These are phyloP conservation scores for Dendrophyllia cribrosa DNA, from an alignment of 64 coral and sea anemone species.

Conservation along the genomic window DNA sequence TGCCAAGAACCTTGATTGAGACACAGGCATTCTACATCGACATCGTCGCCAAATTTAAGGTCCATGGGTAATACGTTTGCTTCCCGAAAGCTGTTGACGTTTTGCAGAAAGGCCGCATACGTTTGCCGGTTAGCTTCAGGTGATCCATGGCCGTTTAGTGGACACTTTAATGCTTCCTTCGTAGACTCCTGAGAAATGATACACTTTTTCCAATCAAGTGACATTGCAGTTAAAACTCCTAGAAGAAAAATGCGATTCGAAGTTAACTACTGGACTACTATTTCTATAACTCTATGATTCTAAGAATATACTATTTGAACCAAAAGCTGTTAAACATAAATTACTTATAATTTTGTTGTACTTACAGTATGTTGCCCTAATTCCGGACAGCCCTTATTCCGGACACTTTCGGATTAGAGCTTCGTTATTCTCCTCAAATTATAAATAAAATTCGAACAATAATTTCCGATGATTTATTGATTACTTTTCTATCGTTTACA, in stretches of 20 bases:
- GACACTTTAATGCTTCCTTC: constrained; percentile 59
- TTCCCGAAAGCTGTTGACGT: constrained; percentile 56
- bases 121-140: constrained; percentile 30
- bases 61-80: constrained; percentile 10
- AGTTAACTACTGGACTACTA: not conserved
- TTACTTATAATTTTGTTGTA: too few relatives aligned
- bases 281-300: not conserved
- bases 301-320: constrained; percentile 1
- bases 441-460: too few relatives aligned
- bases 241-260: constrained; percentile 7
- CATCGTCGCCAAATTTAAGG: constrained; percentile 44
- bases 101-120: constrained; percentile 56
- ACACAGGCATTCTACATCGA: constrained; percentile 42
- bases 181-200: constrained; percentile 60
- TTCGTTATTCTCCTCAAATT: too few relatives aligned
- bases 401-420: too few relatives aligned
- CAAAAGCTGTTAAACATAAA: too few relatives aligned
- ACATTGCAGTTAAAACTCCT: not conserved
- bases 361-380: too few relatives aligned
- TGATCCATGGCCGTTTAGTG: constrained; percentile 50
- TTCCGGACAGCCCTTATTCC: too few relatives aligned
- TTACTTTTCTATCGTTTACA: too few relatives aligned
- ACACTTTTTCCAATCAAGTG: constrained; percentile 70
- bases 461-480: too few relatives aligned
- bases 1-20: constrained; percentile 51